A percentile compares a stretch with the other conserved stretches of the same genome.
phyloP scores from a whole-genome alignment of 1,140 invertebrate genomes.

The Trachymyrmex septentrionalis region DNA sequence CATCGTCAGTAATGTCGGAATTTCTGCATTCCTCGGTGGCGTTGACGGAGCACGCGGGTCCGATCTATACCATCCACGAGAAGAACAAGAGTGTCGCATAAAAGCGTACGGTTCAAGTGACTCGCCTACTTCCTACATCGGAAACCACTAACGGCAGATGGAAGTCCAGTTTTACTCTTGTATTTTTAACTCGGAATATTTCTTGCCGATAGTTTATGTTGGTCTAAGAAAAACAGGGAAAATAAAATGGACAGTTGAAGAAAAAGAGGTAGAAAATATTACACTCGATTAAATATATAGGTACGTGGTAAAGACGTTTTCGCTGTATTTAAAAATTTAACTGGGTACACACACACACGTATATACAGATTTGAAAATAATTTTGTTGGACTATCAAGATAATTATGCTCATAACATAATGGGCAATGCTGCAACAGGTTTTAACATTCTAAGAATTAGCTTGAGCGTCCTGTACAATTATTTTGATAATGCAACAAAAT shows the following conservation, averaged over 20 bases:
- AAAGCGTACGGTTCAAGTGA: slow-evolving; percentile 24
- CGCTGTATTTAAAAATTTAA: no score
- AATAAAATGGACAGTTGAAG: slow-evolving; percentile 7
- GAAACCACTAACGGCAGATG: slow-evolving; percentile 49
- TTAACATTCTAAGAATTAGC: no score
- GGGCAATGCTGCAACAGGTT: no score
- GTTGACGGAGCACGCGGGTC: slow-evolving; percentile 27
- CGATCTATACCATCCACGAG: background rate
- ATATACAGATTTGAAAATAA: no score
- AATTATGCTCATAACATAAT: no score
- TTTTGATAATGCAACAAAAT: no score
- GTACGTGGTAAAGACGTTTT: background rate
- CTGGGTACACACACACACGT: no score
- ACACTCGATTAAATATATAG: background rate
- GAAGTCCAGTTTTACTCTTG: slow-evolving; percentile 26
- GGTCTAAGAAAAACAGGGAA: background rate
- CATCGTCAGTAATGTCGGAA: slow-evolving; percentile 5
- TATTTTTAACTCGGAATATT: slow-evolving; percentile 59
- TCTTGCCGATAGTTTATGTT: slow-evolving; percentile 38
- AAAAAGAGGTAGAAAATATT: background rate
- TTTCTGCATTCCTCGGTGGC: slow-evolving; percentile 49
- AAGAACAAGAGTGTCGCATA: slow-evolving; percentile 34
- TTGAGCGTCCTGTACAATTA: no score
- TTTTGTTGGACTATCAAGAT: no score
- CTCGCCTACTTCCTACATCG: slow-evolving; percentile 49